Percentiles rank a stretch among this genome's conserved stretches.
phyloP scores from a whole-genome alignment of 2,113 vertebrate species.

The Paralichthys olivaceus region DNA sequence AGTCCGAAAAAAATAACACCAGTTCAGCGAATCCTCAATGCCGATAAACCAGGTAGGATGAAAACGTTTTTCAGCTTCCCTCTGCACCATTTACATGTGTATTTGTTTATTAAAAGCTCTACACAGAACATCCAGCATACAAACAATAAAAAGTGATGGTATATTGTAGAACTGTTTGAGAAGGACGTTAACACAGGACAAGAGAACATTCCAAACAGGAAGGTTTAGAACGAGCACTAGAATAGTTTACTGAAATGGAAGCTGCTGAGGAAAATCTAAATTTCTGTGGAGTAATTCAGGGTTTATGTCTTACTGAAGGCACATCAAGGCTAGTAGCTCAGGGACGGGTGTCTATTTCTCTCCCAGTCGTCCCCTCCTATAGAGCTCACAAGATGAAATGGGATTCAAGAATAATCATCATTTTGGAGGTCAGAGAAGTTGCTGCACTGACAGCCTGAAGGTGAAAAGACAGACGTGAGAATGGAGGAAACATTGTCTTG shows the following conservation, averaged over 20 bases:
- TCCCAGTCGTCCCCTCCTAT: neutral
- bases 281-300: conserved; percentile 45
- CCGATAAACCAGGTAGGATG: neutral
- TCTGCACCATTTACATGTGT: no score
- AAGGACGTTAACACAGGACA: no score
- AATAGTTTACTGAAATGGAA: neutral
- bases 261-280: conserved; percentile 33
- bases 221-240: neutral
- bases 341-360: conserved; percentile 13
- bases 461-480: conserved; percentile 45
- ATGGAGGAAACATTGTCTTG: conserved; percentile 22
- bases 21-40: neutral
- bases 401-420: conserved; percentile 57
- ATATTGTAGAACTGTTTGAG: no score
- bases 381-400: conserved; percentile 15
- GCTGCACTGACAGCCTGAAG: conserved; percentile 40
- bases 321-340: conserved; percentile 24
- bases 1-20: neutral
- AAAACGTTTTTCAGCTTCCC: neutral
- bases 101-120: no score
- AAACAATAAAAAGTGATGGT: neutral
- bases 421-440: conserved; percentile 48
- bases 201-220: neutral
- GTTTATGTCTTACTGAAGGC: conserved; percentile 38
- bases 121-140: neutral